phyloP scores from a whole-genome alignment of 1,140 invertebrate genomes.

The Himalopsyche phryganea region DNA sequence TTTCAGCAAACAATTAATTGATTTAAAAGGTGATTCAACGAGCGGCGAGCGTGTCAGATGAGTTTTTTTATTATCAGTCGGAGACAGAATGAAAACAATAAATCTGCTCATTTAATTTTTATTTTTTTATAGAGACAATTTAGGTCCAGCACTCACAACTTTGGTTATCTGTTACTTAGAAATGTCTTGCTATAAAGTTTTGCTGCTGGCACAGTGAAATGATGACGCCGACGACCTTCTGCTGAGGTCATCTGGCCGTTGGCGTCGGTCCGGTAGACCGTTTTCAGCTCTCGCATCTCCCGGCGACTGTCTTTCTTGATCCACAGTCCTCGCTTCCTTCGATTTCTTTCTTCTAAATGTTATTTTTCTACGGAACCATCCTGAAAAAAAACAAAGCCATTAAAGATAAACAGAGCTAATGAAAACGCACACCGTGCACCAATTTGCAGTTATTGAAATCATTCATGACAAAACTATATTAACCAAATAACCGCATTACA shows the following conservation, averaged over 20 bases:
- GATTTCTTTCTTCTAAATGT: slow-evolving; percentile 33
- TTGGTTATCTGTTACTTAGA: slow-evolving; percentile 18
- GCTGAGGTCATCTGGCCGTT: background rate
- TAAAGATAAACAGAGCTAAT: background rate
- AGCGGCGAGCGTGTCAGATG: too few relatives aligned
- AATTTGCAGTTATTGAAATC: too few relatives aligned
- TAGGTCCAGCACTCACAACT: slow-evolving; percentile 5
- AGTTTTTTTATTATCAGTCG: too few relatives aligned
- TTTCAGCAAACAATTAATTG: too few relatives aligned
- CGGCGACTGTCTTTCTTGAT: slow-evolving; percentile 7
- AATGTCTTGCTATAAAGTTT: slow-evolving; percentile 22
- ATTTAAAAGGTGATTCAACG: too few relatives aligned
- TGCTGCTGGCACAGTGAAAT: slow-evolving; percentile 10
- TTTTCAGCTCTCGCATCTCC: background rate
- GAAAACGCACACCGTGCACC: too few relatives aligned
- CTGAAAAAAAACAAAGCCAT: slow-evolving; percentile 16
- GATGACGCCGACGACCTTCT: slow-evolving; percentile 9
- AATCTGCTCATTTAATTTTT: too few relatives aligned
- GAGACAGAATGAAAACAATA: too few relatives aligned
- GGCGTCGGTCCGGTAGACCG: background rate
- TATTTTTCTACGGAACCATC: slow-evolving; percentile 35
- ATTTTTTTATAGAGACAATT: too few relatives aligned
- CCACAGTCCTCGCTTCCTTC: slow-evolving; percentile 25
- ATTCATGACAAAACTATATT: too few relatives aligned
- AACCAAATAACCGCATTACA: too few relatives aligned